phyloP scores from a whole-genome alignment of 2,113 vertebrate species.

The Percina caprodes region DNA sequence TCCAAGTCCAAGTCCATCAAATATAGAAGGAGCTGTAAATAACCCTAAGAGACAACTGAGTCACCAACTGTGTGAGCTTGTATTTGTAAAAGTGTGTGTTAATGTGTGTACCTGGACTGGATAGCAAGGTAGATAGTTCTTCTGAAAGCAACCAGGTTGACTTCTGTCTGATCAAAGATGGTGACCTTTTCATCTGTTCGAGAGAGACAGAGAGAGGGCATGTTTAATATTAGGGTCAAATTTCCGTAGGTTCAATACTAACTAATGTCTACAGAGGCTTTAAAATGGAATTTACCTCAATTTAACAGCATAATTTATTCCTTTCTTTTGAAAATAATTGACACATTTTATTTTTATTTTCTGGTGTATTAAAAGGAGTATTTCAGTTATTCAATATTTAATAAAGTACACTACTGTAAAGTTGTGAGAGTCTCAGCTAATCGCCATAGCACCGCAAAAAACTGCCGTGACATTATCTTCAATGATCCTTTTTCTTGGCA shows the following conservation, averaged over 20 bases:
- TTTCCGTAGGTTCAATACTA: background rate
- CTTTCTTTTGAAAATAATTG: background rate
- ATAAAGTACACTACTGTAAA: too few relatives aligned
- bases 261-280: too few relatives aligned
- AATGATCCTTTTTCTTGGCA: too few relatives aligned
- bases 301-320: background rate
- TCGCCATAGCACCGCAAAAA: too few relatives aligned
- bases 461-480: too few relatives aligned
- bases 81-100: background rate
- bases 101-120: conserved; percentile 94
- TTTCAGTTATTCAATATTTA: too few relatives aligned
- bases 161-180: conserved; percentile 97
- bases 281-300: background rate
- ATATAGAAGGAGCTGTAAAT: conserved; percentile 58
- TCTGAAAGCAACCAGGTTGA: conserved; percentile 97
- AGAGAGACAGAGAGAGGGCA: background rate
- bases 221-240: background rate
- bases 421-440: too few relatives aligned
- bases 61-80: conserved; percentile 32
- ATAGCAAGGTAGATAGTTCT: conserved; percentile 99
- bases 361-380: too few relatives aligned
- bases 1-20: conserved; percentile 58
- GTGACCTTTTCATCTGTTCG: conserved; percentile 89
- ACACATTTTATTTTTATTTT: background rate
- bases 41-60: conserved; percentile 49